Base-by-base conservation (phyloP, 2,113 vertebrate genomes). In the Calyptomena viridis region DNA sequence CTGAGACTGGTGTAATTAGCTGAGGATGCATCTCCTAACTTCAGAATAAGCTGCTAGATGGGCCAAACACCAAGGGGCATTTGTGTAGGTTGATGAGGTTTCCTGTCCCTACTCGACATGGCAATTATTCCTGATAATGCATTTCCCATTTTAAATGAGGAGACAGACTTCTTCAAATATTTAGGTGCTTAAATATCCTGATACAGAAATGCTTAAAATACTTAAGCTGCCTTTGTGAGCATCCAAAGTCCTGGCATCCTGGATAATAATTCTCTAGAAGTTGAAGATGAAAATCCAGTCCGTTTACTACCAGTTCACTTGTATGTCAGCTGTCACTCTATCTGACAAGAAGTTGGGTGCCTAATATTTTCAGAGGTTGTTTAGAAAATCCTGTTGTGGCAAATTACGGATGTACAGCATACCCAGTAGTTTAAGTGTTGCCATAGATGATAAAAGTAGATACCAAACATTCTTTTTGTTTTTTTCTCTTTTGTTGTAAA, bases 401-500 rank as follows among this genome's bases (percentile, higher is more conserved):
- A 79, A 90, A 46, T 64, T 33, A 47, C 21, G 37, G 53, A 53
- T 30, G 30, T 28, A 27, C 17, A 58, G 55, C 15, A 37, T 83
- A 66, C 17, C 47, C 6, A 0, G 23, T 71, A 59, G 35, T 80
- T 79, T 46, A 89, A 94, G 13, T 49, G 46, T 85, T 49, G 42
- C 46, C 14, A 11, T 31, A 84, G 50, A 63, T 50, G 20, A 84
- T 59, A 86, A 74, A 94, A 93, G n/a, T 53, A 92, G 46, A 83
- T 76, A 49, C 44, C 40, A 64, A 66, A 69, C 55, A 55, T 81
- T 90, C 63, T 59, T 93, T 53, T 63, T 84, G 55, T 21, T 55
- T 93, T n/a, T 88, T 88, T 84, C 25, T 90, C 16, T 60, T 86
- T 73, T 33, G 27, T 47, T 92, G 50, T 50, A 59, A 66, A 58